Conservation (phyloP, 2,113 vertebrate species). For the Hippocampus abdominalis region DNA sequence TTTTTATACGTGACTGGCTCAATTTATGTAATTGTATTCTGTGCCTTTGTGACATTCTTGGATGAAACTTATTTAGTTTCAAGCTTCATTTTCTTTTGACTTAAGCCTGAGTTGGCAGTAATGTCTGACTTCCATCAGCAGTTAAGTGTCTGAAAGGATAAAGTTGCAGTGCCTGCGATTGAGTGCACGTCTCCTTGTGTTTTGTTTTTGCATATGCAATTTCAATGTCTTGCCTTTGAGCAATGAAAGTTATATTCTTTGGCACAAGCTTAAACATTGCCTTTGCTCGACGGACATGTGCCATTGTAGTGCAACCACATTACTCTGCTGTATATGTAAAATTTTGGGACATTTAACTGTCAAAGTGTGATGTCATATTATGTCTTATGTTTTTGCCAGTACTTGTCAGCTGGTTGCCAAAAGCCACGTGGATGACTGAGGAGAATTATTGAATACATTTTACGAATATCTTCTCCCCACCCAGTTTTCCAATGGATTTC, state of each 20-base stretch:
- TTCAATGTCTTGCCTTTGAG: constrained; percentile 6
- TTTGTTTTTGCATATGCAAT: constrained; percentile 6
- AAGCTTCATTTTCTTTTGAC: constrained; percentile 24
- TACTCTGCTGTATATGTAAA: neutral
- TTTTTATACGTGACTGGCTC: constrained; percentile 1
- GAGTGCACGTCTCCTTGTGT: constrained; percentile 4
- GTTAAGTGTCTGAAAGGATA: constrained; percentile 3
- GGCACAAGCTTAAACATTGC: neutral
- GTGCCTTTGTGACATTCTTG: constrained; percentile 5
- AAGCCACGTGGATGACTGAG: neutral
- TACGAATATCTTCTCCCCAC: too few species aligned
- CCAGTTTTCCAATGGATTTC: too few species aligned
- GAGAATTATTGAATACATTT: neutral
- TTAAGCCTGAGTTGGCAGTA: constrained; percentile 15
- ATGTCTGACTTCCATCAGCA: constrained; percentile 30
- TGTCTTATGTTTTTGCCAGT: neutral
- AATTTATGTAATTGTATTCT: constrained; percentile 6
- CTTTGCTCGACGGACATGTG: neutral
- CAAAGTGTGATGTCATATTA: neutral
- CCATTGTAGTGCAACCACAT: neutral
- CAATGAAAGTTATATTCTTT: constrained; percentile 14
- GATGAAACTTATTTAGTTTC: constrained; percentile 19
- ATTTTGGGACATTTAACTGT: neutral
- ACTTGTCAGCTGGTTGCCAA: neutral
- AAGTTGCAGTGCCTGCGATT: constrained; percentile 2